Evolutionary conservation across 1,140 invertebrate species (phyloP).

Genomic region (Tetragnatha versicolor): DNA sequence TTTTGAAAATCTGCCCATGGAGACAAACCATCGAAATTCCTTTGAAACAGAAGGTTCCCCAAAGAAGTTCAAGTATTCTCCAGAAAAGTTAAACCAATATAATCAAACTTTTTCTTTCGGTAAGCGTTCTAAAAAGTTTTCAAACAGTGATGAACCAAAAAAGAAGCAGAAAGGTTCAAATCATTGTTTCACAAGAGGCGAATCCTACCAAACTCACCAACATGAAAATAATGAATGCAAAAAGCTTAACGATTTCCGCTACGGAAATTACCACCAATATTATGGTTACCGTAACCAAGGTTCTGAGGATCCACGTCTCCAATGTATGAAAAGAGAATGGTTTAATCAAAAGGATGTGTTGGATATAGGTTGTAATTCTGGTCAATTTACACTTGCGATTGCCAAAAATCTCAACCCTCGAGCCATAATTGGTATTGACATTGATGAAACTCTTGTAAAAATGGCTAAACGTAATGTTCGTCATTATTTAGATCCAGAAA

Average conservation of each 20-base stretch:
- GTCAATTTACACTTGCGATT: conserved; percentile 83
- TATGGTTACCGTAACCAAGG: conserved; percentile 92
- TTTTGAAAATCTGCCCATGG: too few species aligned
- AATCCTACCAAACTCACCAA: neutral
- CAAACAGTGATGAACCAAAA: neutral
- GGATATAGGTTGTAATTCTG: conserved; percentile 98
- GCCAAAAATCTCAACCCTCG: conserved; percentile 84
- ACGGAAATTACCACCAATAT: conserved; percentile 96
- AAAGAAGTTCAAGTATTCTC: too few species aligned
- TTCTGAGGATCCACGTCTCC: conserved; percentile 78
- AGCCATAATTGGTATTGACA: conserved; percentile 92
- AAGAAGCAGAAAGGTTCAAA: neutral
- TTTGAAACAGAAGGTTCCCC: too few species aligned
- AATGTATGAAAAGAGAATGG: conserved; percentile 81
- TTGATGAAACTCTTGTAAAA: conserved; percentile 87
- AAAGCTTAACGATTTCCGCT: conserved; percentile 74
- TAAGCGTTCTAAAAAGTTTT: neutral
- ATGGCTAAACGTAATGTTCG: conserved; percentile 82
- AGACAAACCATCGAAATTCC: too few species aligned
- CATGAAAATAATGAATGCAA: neutral
- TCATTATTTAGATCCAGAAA: conserved; percentile 71
- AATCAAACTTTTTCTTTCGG: neutral
- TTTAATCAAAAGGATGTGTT: conserved; percentile 91
- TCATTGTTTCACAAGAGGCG: neutral
- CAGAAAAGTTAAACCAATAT: too few species aligned